Base-by-base conservation (phyloP, 2,888 invertebrate genomes). In the Phengaris alcon region DNA sequence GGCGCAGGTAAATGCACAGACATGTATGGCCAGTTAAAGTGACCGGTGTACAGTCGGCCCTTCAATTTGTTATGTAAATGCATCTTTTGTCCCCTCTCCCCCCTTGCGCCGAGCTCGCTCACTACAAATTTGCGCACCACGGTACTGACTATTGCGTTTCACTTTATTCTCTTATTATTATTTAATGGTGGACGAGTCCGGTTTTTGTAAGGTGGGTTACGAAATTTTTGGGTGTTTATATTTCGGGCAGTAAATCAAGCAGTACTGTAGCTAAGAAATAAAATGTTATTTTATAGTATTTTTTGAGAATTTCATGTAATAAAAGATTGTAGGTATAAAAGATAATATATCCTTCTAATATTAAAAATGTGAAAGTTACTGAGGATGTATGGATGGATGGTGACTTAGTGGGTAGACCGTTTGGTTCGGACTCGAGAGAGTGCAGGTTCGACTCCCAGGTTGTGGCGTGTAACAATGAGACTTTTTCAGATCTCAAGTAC, bases 1-100 rank as follows among this genome's bases (percentile, higher is more conserved):
- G 35, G 64, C 64, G 12, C 55, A 75, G 68, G 15, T 52, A 68
- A 64, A n/a, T 52, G 44, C n/a, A 68, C 54, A 46, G 57, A 51
- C 70, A 51, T 57, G 55, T 75, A 70, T 35, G 57, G 46, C 70
- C 70, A 57, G 75, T 75, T 75, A 70, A 75, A 75, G 75, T 75
- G 75, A 75, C 75, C 75, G 70, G 75, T 9, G 75, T 48, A 22
- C 74, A 55, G 68, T 75, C 86, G 85, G 89, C 88, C 91, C 90
- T 90, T 90, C 91, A 93, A 93, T 93, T 93, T 91, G 90, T 86
- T 91, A 92, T 93, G 92, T 90, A 90, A 93, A 93, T 93, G 87
- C 82, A 87, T 87, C 91, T 92, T 91, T 91, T 91, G 91, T 91
- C 85, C 87, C 86, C 82, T 75, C 76, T 80, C 6, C 81, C 83